A percentile compares a stretch with the other conserved stretches of the same genome.
phyloP scores from a whole-genome alignment of 2,888 invertebrate genomes.

The Acronicta aceris region DNA sequence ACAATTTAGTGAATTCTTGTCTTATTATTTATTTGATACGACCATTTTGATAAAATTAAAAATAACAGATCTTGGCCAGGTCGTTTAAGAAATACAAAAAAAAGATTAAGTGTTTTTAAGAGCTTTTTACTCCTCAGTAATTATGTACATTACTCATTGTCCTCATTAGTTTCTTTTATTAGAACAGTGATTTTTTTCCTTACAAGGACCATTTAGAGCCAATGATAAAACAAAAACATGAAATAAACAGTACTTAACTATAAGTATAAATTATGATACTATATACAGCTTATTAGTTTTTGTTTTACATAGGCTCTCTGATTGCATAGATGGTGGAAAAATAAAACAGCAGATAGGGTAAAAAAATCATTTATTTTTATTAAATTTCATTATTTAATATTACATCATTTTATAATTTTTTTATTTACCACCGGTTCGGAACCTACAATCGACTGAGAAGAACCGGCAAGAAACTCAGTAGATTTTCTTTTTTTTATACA shows the following conservation, averaged over 20 bases:
- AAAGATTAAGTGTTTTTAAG: too few relatives aligned
- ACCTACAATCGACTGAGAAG: conserved; percentile 82
- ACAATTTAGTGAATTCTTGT: too few relatives aligned
- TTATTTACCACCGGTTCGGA: conserved; percentile 76
- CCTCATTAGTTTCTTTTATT: too few relatives aligned
- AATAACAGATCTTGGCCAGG: too few relatives aligned
- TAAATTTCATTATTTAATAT: conserved; percentile 9
- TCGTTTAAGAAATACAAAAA: too few relatives aligned
- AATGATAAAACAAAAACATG: conserved; percentile 3
- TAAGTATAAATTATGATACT: too few relatives aligned
- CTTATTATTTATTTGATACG: too few relatives aligned
- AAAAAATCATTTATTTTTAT: conserved; percentile 48
- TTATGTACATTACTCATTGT: too few relatives aligned
- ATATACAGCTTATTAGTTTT: background rate
- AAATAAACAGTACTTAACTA: too few relatives aligned
- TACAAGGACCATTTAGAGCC: conserved; percentile 1
- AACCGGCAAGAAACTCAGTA: conserved; percentile 86
- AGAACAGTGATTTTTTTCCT: too few relatives aligned
- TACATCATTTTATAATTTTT: conserved; percentile 15
- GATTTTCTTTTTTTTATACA: conserved; percentile 40
- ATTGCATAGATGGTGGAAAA: conserved; percentile 29
- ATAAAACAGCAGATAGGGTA: conserved; percentile 67
- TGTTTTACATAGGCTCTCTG: conserved; percentile 3
- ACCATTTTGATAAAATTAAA: too few relatives aligned
- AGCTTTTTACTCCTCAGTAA: too few relatives aligned